Evolutionary conservation across 2,888 invertebrate genomes (phyloP).

Genomic region (Caenorhabditis japonica): DNA sequence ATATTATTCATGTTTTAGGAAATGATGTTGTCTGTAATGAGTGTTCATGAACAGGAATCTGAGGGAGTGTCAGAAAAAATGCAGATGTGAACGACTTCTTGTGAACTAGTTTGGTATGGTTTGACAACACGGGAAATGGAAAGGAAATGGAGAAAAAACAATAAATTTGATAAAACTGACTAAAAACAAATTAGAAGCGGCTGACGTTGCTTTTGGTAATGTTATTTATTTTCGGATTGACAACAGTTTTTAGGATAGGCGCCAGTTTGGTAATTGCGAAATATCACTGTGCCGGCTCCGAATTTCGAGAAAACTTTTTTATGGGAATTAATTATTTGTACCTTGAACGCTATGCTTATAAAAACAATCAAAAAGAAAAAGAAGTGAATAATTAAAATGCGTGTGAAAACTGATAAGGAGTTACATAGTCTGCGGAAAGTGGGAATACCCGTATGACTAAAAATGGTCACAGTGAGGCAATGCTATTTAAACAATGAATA

Average conservation of each 20-base stretch:
- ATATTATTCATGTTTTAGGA: slow-evolving; percentile 11
- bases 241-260: too few species aligned
- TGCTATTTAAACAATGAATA: slow-evolving; percentile 50
- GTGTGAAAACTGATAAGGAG: slow-evolving; percentile 14
- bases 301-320: too few species aligned
- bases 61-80: slow-evolving; percentile 17
- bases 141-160: slow-evolving; percentile 7
- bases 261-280: too few species aligned
- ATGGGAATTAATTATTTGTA: too few species aligned
- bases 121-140: background rate
- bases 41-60: slow-evolving; percentile 36
- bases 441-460: slow-evolving; percentile 27
- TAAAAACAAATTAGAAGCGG: too few species aligned
- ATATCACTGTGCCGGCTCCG: too few species aligned
- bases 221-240: too few species aligned
- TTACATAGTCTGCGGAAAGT: slow-evolving; percentile 7
- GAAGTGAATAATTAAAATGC: too few species aligned
- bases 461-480: slow-evolving; percentile 39
- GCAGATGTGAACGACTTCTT: slow-evolving; percentile 14
- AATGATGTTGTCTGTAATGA: slow-evolving; percentile 1
- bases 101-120: slow-evolving; percentile 26
- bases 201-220: too few species aligned
- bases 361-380: too few species aligned
- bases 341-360: too few species aligned
- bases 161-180: slow-evolving; percentile 2